These are phyloP conservation scores for Toxonevra muliebris DNA, from an alignment of 2,888 invertebrate genomes.

Conservation along the genomic window DNA sequence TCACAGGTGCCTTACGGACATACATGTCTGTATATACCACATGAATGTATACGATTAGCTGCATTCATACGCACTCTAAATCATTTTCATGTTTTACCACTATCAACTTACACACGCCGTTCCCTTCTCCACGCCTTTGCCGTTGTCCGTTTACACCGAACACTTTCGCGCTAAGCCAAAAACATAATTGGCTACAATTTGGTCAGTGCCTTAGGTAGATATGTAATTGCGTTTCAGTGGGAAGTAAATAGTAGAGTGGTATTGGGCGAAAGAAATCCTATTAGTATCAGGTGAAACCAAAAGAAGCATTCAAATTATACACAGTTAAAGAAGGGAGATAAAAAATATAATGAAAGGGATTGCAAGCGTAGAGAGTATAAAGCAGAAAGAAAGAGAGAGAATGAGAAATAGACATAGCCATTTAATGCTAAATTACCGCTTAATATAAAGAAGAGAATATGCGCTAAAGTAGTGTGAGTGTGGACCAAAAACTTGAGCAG, in stretches of 20 bases:
- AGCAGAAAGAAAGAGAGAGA: not conserved
- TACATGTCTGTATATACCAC: too few species aligned
- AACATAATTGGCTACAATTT: not conserved
- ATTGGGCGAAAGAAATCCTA: not conserved
- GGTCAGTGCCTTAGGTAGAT: not conserved
- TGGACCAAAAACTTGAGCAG: too few species aligned
- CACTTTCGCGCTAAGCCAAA: too few species aligned
- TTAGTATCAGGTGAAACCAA: not conserved
- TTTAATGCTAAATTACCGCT: slow-evolving; percentile 7
- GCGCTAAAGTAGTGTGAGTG: too few species aligned
- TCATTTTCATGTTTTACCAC: too few species aligned
- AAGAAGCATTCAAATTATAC: not conserved
- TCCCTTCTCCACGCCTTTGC: too few species aligned
- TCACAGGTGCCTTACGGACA: too few species aligned
- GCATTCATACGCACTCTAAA: too few species aligned
- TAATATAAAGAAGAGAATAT: not conserved
- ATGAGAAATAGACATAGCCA: not conserved
- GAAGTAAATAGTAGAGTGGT: not conserved
- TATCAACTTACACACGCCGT: too few species aligned
- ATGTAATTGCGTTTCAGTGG: not conserved
- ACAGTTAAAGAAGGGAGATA: not conserved
- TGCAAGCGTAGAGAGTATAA: not conserved
- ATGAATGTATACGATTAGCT: too few species aligned
- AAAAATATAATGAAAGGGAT: not conserved
- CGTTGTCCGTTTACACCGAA: too few species aligned